Percentiles rank a stretch among this genome's conserved stretches.
phyloP scores from a whole-genome alignment of 2,888 invertebrate species.

The Yponomeuta evonymella region DNA sequence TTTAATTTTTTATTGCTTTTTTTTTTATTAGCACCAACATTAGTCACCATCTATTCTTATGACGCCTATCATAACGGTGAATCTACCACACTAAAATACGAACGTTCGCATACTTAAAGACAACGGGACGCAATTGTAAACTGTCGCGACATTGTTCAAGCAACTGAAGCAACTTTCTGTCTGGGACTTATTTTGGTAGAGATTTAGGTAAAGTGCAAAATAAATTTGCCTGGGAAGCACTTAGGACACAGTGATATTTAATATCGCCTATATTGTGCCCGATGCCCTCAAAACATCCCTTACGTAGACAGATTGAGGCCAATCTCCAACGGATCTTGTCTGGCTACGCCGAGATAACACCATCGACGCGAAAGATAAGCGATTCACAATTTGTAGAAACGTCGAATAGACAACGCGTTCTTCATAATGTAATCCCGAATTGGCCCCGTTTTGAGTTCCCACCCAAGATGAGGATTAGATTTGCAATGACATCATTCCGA shows the following conservation, averaged over 20 bases:
- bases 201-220: not conserved
- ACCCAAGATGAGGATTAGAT: not conserved
- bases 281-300: not conserved
- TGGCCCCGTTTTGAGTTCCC: not conserved
- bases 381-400: not conserved
- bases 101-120: not conserved
- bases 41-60: not conserved
- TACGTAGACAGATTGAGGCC: not conserved
- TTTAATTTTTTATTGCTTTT: too few relatives aligned
- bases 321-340: not conserved
- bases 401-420: not conserved
- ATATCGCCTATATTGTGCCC: not conserved
- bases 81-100: not conserved
- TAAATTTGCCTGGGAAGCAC: not conserved
- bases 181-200: not conserved
- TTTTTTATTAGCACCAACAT: not conserved
- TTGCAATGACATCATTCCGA: not conserved
- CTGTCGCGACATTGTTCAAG: not conserved
- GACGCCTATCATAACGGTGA: not conserved
- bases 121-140: not conserved
- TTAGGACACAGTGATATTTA: not conserved
- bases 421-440: not conserved
- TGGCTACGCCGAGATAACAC: not conserved
- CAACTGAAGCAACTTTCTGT: not conserved
- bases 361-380: not conserved